Evolutionary conservation across 1,140 invertebrate species (phyloP).

Genomic region (Elysia chlorotica): DNA sequence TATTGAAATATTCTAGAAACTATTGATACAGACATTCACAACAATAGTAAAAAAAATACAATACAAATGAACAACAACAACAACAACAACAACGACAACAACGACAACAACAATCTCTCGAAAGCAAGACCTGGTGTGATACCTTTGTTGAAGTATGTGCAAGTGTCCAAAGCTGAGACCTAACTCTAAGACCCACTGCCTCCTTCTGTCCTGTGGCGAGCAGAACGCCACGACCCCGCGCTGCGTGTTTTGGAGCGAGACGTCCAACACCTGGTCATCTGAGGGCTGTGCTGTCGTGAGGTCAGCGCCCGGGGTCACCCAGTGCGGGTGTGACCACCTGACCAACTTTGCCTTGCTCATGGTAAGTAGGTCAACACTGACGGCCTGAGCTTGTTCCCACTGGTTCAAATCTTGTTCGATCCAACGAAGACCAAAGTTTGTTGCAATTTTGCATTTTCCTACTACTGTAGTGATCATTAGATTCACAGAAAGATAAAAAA

Average conservation of each 20-base stretch:
- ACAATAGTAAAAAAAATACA: background rate
- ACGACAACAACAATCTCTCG: background rate
- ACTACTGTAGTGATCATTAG: background rate
- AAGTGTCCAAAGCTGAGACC: background rate
- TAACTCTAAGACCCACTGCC: too few relatives aligned
- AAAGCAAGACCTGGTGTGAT: background rate
- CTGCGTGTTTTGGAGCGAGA: constrained; percentile 39
- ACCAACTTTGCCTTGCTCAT: constrained; percentile 47
- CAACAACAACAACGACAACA: background rate
- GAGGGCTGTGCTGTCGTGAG: constrained; percentile 26
- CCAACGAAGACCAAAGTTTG: too few relatives aligned
- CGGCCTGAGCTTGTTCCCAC: too few relatives aligned
- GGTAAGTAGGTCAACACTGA: constrained; percentile 24
- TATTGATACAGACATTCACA: too few relatives aligned
- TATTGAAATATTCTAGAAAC: too few relatives aligned
- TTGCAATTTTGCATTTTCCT: background rate
- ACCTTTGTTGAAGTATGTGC: background rate
- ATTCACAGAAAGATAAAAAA: background rate
- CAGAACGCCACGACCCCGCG: constrained; percentile 33
- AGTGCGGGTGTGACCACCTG: constrained; percentile 38
- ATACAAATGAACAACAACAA: background rate
- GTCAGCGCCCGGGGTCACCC: constrained; percentile 16
- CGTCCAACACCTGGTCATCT: constrained; percentile 25
- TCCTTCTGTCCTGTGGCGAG: background rate
- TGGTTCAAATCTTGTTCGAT: too few relatives aligned